Base-by-base conservation (phyloP, 1,140 invertebrate genomes). In the Drosophila malerkotliana region DNA sequence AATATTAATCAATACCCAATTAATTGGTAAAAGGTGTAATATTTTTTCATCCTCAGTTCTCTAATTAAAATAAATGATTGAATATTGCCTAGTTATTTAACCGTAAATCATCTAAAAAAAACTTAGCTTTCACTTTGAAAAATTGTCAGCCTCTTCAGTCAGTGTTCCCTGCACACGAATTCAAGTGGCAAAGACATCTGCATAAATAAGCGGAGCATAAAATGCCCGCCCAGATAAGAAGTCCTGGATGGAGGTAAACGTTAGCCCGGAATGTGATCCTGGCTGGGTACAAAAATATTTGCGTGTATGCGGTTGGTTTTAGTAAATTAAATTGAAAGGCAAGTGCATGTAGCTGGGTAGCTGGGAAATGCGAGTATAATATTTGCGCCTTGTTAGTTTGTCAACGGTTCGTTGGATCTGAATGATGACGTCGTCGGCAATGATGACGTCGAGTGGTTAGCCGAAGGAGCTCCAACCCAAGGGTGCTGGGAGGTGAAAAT, bases 351-450 rank as follows among this genome's bases (percentile, higher is more conserved):
- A 57, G 68, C 54, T 64, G 52, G 78, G 64, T 37, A 57, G 68
- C 54, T 64, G 52, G 78, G 64, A 78, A 75, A 85, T 72, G 74
- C 62, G 71, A 72, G 71, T 58, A 71, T 78, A 87, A 87, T 75
- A 85, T 81, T 87, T 87, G 74, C 75, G 83, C 82, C 82, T 85
- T 85, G 83, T 88, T 85, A 85, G 83, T 82, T 82, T 76, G 58
- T 72, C 71, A 66, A 82, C 83, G 82, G 74, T 56, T 68, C 61
- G 83, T 74, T 76, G 78, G 39, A 47, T 60, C 58, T 88, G 69
- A 82, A 85, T 87, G 82, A 87, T 68, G 82, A 58, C 24, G 49
- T 41, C 34, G 56, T 41, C 18, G 37, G 34, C 21, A 6, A 14
- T 15, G 41, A 30, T 28, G 39, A n/a, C 21, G 48, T 24, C 32